These are phyloP conservation scores for Hippolais icterina DNA, from an alignment of 2,113 vertebrate species.

Conservation along the genomic window DNA sequence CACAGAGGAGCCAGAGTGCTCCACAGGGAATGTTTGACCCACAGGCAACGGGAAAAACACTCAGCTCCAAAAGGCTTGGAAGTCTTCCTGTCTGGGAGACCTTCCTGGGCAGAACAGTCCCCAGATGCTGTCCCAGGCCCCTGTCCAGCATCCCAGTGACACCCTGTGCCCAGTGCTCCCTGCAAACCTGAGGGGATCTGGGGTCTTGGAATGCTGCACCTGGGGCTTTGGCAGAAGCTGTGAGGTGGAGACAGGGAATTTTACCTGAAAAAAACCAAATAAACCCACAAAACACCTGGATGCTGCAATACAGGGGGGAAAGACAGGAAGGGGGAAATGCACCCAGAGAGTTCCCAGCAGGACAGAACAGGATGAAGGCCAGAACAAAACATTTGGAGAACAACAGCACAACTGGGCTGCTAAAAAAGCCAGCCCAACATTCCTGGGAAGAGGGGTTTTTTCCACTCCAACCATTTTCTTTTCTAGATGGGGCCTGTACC, in stretches of 20 bases:
- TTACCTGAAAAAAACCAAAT: neutral
- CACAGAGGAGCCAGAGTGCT: neutral
- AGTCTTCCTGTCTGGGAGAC: neutral
- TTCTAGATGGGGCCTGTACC: neutral
- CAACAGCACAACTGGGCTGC: neutral
- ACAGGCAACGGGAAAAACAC: rapidly evolving
- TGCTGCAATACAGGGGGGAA: neutral
- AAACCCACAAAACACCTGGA: neutral
- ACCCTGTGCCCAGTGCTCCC: neutral
- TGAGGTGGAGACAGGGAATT: neutral
- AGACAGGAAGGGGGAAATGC: neutral
- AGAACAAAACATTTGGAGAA: neutral
- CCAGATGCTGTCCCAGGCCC: neutral
- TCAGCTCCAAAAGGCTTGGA: neutral
- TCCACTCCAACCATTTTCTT: neutral
- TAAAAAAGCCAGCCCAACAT: neutral
- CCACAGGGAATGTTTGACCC: rapidly evolving
- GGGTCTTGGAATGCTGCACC: rapidly evolving
- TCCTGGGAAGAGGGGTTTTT: neutral
- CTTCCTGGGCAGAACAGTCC: neutral
- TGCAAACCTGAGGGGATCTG: rapidly evolving
- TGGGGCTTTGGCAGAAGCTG: neutral
- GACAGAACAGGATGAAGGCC: neutral
- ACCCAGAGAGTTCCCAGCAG: neutral
- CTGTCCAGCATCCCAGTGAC: neutral